Evolutionary conservation across 2,797 vertebrate genomes (phyloP).

Genomic region (Karalla daura): DNA sequence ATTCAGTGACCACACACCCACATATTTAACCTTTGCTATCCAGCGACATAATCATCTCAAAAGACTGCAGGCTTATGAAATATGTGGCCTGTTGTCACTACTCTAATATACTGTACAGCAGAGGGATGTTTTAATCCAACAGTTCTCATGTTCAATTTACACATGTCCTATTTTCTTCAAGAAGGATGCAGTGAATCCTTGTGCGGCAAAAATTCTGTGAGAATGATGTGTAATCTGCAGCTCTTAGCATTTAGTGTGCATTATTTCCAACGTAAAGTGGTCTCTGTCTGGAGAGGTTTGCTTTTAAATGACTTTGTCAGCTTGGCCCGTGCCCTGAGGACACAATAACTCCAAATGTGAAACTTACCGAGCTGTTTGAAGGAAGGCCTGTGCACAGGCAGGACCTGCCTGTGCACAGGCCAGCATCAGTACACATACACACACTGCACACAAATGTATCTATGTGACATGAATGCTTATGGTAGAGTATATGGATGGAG

Average conservation of each 20-base stretch:
- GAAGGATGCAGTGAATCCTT: no score
- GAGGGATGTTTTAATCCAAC: no score
- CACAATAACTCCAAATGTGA: slow-evolving; percentile 51
- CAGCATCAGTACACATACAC: slow-evolving; percentile 9
- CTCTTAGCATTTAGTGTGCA: slow-evolving; percentile 7
- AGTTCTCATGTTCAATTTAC: not conserved
- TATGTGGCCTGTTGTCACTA: no score
- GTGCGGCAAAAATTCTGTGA: no score
- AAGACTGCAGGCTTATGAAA: no score
- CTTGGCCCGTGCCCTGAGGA: slow-evolving; percentile 37
- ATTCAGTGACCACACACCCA: no score
- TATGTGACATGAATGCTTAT: slow-evolving; percentile 29
- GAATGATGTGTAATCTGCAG: slow-evolving; percentile 1
- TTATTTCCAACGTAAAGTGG: slow-evolving; percentile 43
- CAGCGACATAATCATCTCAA: no score
- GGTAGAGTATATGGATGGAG: slow-evolving; percentile 7
- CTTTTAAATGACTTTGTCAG: slow-evolving; percentile 47
- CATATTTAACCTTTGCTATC: no score
- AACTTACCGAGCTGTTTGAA: no score
- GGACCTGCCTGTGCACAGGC: slow-evolving; percentile 16
- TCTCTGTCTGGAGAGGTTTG: slow-evolving; percentile 29
- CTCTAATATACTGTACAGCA: no score
- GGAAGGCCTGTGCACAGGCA: slow-evolving; percentile 29
- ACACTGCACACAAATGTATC: slow-evolving; percentile 5
- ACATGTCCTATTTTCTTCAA: not conserved